These are phyloP conservation scores for Synergus itoensis DNA, from an alignment of 2,888 invertebrate genomes.

Conservation along the genomic window DNA sequence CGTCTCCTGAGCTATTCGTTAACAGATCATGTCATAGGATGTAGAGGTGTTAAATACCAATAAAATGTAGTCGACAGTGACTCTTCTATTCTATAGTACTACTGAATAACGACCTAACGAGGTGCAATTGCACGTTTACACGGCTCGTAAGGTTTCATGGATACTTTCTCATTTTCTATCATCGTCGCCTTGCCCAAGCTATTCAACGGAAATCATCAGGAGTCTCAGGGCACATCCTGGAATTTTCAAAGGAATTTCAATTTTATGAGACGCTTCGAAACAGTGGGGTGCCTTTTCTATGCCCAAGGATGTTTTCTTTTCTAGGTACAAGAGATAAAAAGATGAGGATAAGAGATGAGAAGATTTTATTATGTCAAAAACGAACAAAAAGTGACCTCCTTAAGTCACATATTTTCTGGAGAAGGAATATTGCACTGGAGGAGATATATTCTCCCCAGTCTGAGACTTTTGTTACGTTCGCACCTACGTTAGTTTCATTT, in stretches of 20 bases:
- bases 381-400: neutral
- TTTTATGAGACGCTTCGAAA: slow-evolving; percentile 57
- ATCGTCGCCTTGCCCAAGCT: neutral
- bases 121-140: slow-evolving; percentile 28
- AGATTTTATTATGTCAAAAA: slow-evolving; percentile 2
- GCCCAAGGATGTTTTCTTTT: slow-evolving; percentile 50
- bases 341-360: slow-evolving; percentile 34
- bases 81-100: neutral
- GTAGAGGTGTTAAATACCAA: neutral
- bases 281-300: slow-evolving; percentile 43
- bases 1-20: neutral
- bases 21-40: neutral
- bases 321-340: slow-evolving; percentile 27
- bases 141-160: slow-evolving; percentile 8
- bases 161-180: slow-evolving; percentile 34
- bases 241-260: slow-evolving; percentile 64
- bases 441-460: neutral
- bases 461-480: neutral
- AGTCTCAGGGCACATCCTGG: slow-evolving; percentile 42
- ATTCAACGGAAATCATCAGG: slow-evolving; percentile 29
- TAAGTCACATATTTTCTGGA: slow-evolving; percentile 1
- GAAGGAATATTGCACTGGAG: neutral
- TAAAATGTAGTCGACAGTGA: neutral
- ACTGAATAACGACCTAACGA: slow-evolving; percentile 13
- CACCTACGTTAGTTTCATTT: neutral